Conservation (phyloP, 2,888 invertebrate species). For the Pristionchus japonicus region DNA sequence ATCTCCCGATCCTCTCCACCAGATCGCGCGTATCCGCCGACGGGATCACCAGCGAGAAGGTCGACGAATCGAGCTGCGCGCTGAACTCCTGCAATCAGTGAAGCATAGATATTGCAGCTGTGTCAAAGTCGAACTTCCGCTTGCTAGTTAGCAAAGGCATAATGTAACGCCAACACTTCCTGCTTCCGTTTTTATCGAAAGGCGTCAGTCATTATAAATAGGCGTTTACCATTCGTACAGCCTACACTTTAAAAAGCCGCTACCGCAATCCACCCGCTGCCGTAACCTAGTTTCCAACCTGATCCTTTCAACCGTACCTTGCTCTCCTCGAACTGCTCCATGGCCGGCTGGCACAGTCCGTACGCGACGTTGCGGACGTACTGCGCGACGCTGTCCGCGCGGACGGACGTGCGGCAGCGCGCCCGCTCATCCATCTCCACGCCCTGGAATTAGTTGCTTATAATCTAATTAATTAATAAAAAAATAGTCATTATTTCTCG, state of each 20-base stretch:
- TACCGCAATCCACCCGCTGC: background rate
- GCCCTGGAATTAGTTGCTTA: background rate
- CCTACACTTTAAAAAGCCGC: no score
- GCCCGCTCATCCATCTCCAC: background rate
- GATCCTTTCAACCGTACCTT: background rate
- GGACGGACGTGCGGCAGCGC: background rate
- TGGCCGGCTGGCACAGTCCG: background rate
- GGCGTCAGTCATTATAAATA: no score
- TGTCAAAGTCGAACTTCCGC: no score
- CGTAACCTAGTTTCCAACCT: background rate
- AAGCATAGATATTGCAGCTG: no score
- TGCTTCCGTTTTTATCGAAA: no score
- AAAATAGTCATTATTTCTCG: no score
- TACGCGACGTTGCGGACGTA: background rate
- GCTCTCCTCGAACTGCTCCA: constrained; percentile 10
- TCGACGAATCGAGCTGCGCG: background rate
- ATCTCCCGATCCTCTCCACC: background rate
- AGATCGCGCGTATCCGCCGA: background rate
- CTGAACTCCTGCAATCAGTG: background rate
- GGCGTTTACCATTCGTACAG: no score
- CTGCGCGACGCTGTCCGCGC: background rate
- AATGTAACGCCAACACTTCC: no score
- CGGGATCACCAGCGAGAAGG: background rate
- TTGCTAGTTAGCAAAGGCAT: no score
- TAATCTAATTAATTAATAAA: background rate